Evolutionary conservation across 2,888 invertebrate genomes (phyloP).

Genomic region (Spodoptera exigua): DNA sequence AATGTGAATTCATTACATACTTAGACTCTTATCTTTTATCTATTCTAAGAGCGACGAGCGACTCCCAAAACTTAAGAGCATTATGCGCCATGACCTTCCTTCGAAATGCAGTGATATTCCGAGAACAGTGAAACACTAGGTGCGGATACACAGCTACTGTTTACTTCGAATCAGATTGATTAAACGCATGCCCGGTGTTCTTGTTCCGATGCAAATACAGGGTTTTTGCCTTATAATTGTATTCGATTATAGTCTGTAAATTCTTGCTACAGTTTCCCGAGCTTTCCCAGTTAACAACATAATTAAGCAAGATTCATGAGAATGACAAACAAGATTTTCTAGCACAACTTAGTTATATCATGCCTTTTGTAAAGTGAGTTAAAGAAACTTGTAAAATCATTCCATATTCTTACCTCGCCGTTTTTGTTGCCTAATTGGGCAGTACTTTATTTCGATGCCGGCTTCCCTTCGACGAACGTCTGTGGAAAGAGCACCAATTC

Average conservation of each 20-base stretch:
- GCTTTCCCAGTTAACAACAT: conserved; percentile 8
- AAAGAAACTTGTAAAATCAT: background rate
- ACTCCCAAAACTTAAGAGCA: background rate
- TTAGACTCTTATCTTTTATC: no score
- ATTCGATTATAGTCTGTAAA: conserved; percentile 18
- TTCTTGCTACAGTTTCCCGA: conserved; percentile 1
- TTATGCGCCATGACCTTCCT: conserved; percentile 34
- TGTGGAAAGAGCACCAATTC: conserved; percentile 28
- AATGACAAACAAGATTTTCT: no score
- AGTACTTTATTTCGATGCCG: conserved; percentile 1
- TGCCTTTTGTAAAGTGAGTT: background rate
- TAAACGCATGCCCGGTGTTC: conserved; percentile 37
- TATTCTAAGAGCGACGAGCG: no score
- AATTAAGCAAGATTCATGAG: no score
- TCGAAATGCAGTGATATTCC: conserved; percentile 22
- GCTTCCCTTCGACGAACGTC: conserved; percentile 4
- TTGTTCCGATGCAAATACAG: conserved; percentile 28
- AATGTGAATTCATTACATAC: no score
- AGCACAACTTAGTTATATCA: no score
- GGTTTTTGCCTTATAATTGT: conserved; percentile 28
- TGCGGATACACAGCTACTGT: conserved; percentile 38
- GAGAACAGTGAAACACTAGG: conserved; percentile 21
- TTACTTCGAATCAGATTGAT: conserved; percentile 50
- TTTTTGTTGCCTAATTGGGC: background rate
- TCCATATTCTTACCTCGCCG: no score